Evolutionary conservation across 1,140 invertebrate genomes (phyloP).

Genomic region (Argopecten irradians): DNA sequence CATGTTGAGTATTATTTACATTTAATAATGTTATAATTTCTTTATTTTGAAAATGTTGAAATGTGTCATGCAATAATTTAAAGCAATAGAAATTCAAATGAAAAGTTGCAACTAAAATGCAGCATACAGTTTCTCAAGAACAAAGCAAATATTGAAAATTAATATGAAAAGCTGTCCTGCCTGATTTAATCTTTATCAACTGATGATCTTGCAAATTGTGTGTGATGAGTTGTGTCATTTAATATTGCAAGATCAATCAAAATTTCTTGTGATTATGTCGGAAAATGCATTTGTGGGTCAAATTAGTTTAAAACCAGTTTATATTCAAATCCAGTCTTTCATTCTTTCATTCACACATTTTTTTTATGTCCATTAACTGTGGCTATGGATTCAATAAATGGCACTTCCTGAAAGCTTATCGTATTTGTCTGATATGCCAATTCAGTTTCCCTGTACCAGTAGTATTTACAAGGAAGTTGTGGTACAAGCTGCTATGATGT

Average conservation of each 20-base stretch:
- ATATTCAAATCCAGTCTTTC: neutral
- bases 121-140: neutral
- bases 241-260: neutral
- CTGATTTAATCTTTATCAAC: too few relatives aligned
- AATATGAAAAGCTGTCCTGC: neutral
- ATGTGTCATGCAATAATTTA: neutral
- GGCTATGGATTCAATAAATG: too few relatives aligned
- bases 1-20: too few relatives aligned
- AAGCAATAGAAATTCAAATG: neutral
- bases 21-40: too few relatives aligned
- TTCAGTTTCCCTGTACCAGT: too few relatives aligned
- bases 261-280: neutral
- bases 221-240: neutral
- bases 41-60: neutral
- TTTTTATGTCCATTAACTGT: too few relatives aligned
- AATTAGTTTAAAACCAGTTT: neutral
- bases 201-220: too few relatives aligned
- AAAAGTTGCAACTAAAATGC: conserved; percentile 23
- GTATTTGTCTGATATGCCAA: too few relatives aligned
- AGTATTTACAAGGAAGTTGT: too few relatives aligned
- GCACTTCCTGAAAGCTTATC: too few relatives aligned
- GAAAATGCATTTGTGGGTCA: neutral
- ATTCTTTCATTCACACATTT: neutral
- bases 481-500: too few relatives aligned
- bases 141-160: neutral